Percentiles rank a stretch among this genome's conserved stretches.
Evolutionary conservation across 2,888 invertebrate species (phyloP).

Genomic region (Stomorhina lunata): DNA sequence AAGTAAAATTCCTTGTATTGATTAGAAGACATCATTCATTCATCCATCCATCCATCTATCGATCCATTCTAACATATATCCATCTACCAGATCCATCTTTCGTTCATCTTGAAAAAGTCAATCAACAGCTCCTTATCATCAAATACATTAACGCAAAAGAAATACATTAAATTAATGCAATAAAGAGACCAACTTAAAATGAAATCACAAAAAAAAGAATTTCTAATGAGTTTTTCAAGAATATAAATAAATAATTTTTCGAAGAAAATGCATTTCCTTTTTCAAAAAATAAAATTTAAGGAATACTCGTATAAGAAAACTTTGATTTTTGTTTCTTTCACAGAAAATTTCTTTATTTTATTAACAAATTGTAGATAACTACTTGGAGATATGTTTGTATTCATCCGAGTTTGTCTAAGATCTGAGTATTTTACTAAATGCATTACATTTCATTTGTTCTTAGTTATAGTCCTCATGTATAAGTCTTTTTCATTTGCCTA

Average conservation of each 20-base stretch:
- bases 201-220: neutral
- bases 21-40: neutral
- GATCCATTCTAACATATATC: neutral
- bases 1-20: neutral
- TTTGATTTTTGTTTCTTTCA: neutral
- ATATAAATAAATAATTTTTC: neutral
- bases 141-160: conserved; percentile 26
- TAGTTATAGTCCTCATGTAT: neutral
- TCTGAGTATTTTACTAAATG: conserved; percentile 29
- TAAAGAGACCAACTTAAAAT: neutral
- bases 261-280: neutral
- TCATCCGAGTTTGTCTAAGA: neutral
- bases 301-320: neutral
- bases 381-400: neutral
- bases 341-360: neutral
- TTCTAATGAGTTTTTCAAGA: conserved; percentile 6
- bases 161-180: conserved; percentile 14
- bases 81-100: neutral
- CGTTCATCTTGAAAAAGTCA: conserved; percentile 44
- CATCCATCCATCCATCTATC: neutral
- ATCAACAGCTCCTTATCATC: conserved; percentile 31
- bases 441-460: conserved; percentile 43
- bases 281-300: neutral
- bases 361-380: neutral
- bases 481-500: neutral